Conservation (phyloP, 2,113 vertebrate species). For the Chloropsis cyanopogon region DNA sequence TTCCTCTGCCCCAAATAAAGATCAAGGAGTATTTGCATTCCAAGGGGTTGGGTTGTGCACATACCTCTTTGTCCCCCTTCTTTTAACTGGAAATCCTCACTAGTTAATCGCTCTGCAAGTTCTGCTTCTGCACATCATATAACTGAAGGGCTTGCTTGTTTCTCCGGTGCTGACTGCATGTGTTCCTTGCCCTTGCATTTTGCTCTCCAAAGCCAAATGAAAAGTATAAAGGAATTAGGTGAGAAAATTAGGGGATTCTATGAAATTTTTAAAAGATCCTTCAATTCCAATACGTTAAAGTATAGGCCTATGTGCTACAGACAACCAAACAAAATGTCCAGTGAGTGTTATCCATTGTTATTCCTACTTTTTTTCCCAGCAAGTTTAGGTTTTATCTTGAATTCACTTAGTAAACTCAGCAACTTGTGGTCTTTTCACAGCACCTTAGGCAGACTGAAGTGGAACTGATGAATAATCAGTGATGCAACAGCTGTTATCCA, state of each 20-base stretch:
- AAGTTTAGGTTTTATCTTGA: not conserved
- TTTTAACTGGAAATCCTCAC: slow-evolving; percentile 50
- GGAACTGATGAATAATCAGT: slow-evolving; percentile 61
- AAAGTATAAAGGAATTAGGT: not conserved
- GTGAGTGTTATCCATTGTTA: not conserved
- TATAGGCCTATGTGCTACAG: not conserved
- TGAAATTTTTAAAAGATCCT: not conserved
- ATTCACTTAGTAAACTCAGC: not conserved
- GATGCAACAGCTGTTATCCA: slow-evolving; percentile 63
- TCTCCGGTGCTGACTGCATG: not conserved
- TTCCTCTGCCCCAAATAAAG: slow-evolving; percentile 49
- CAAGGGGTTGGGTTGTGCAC: not conserved
- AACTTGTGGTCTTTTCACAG: slow-evolving; percentile 36
- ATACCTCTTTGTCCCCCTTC: not conserved
- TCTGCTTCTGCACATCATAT: not conserved
- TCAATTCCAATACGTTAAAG: not conserved
- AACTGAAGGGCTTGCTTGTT: not conserved
- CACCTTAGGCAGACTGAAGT: slow-evolving; percentile 41
- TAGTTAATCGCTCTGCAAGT: slow-evolving; percentile 9
- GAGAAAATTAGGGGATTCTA: not conserved
- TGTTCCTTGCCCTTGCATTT: not conserved
- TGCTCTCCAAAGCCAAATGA: not conserved
- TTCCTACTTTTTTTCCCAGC: not conserved
- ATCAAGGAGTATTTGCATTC: slow-evolving; percentile 32
- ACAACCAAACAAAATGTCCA: not conserved